Evolutionary conservation across 2,797 vertebrate genomes (phyloP).

Genomic region (Siniperca obscura): DNA sequence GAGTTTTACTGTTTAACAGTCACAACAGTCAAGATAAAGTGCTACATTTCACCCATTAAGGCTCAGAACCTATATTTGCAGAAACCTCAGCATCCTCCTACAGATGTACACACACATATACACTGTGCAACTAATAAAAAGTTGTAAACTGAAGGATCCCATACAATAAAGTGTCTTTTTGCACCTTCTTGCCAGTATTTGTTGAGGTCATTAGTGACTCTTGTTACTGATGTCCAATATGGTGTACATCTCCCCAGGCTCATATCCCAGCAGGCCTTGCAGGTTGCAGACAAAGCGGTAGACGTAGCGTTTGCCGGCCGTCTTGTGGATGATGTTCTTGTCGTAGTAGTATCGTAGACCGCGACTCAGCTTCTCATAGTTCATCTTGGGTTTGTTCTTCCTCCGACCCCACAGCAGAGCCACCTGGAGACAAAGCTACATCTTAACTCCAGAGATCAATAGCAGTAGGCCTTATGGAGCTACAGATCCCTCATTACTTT

Average conservation of each 20-base stretch:
- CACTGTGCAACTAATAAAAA: background rate
- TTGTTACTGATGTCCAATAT: slow-evolving; percentile 67
- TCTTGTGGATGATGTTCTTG: slow-evolving; percentile 85
- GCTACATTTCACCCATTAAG: slow-evolving; percentile 5
- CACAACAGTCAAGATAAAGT: slow-evolving; percentile 28
- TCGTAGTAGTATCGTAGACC: slow-evolving; percentile 84
- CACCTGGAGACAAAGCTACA: slow-evolving; percentile 67
- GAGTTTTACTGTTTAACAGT: slow-evolving; percentile 28
- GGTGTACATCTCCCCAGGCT: slow-evolving; percentile 75
- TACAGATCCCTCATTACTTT: too few relatives aligned
- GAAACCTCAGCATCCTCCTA: background rate
- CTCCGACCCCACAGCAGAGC: slow-evolving; percentile 81
- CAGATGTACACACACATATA: background rate
- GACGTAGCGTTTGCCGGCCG: slow-evolving; percentile 81
- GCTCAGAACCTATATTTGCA: background rate
- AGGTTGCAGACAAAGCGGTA: slow-evolving; percentile 85
- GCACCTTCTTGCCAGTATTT: background rate
- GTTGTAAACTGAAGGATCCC: background rate
- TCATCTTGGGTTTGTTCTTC: slow-evolving; percentile 86
- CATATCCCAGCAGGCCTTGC: slow-evolving; percentile 81
- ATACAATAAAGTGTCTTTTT: slow-evolving; percentile 9
- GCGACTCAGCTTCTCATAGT: slow-evolving; percentile 84
- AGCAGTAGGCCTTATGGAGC: background rate
- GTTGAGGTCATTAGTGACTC: slow-evolving; percentile 1
- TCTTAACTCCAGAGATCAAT: background rate